A percentile compares a stretch with the other conserved stretches of the same genome.
Conservation (phyloP, 2,113 vertebrate species). For the Burhinus oedicnemus region DNA sequence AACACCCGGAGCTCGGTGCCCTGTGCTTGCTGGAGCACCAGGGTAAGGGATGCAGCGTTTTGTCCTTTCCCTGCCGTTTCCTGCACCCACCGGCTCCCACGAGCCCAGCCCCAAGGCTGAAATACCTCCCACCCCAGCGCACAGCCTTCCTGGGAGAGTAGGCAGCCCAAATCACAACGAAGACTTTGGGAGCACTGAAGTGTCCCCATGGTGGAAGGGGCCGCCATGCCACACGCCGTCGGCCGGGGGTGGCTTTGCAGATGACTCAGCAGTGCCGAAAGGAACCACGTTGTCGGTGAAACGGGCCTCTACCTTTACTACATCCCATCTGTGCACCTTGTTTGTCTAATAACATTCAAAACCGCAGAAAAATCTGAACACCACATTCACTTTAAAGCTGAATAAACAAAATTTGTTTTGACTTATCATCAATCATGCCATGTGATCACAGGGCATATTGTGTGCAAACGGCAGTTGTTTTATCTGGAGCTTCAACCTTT, state of each 20-base stretch:
- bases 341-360: slow-evolving; percentile 81
- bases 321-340: slow-evolving; percentile 76
- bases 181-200: background rate
- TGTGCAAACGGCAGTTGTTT: slow-evolving; percentile 80
- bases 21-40: accelerated
- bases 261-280: slow-evolving; percentile 59
- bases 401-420: slow-evolving; percentile 82
- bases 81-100: accelerated
- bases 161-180: background rate
- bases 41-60: accelerated
- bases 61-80: background rate
- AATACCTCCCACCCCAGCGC: too few relatives aligned
- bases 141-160: background rate
- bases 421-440: slow-evolving; percentile 83
- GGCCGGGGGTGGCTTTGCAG: background rate
- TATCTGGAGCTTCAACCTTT: slow-evolving; percentile 79
- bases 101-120: background rate
- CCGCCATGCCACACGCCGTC: background rate
- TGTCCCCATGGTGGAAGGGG: background rate
- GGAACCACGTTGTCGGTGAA: slow-evolving; percentile 59
- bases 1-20: background rate
- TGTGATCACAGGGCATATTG: slow-evolving; percentile 78
- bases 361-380: slow-evolving; percentile 70
- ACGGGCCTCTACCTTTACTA: slow-evolving; percentile 65
- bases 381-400: slow-evolving; percentile 80